phyloP scores from a whole-genome alignment of 2,888 invertebrate species.

The Chydorus sphaericus region DNA sequence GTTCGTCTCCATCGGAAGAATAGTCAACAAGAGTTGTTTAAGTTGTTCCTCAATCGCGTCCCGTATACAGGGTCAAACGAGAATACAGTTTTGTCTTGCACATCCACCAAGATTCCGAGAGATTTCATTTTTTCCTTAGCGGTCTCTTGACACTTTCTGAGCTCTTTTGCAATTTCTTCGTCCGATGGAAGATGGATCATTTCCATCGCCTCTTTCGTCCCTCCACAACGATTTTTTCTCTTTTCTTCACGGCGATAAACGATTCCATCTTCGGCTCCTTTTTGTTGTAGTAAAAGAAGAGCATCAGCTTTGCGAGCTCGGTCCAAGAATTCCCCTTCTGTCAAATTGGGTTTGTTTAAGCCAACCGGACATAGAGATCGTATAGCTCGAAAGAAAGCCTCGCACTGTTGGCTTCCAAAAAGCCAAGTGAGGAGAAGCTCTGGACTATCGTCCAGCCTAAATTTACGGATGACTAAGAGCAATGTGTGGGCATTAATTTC shows the following conservation, averaged over 20 bases:
- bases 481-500: constrained; percentile 4
- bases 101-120: neutral
- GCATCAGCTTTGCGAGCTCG: neutral
- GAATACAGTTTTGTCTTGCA: neutral
- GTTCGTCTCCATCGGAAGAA: neutral
- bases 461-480: neutral
- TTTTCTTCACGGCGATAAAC: neutral
- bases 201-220: neutral
- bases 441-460: neutral
- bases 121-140: neutral
- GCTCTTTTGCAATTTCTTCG: neutral
- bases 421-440: neutral
- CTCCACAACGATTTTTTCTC: neutral
- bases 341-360: neutral
- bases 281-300: neutral
- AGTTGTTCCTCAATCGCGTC: neutral
- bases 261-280: neutral
- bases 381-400: neutral
- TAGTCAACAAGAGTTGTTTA: neutral
- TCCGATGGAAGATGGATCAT: neutral
- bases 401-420: neutral
- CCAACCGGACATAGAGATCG: neutral
- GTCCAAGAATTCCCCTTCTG: neutral
- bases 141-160: neutral
- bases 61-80: neutral